Evolutionary conservation across 1,140 invertebrate genomes (phyloP), one percentile per base, ranked within the genome.

Genomic region (Plutomurus gul): DNA sequence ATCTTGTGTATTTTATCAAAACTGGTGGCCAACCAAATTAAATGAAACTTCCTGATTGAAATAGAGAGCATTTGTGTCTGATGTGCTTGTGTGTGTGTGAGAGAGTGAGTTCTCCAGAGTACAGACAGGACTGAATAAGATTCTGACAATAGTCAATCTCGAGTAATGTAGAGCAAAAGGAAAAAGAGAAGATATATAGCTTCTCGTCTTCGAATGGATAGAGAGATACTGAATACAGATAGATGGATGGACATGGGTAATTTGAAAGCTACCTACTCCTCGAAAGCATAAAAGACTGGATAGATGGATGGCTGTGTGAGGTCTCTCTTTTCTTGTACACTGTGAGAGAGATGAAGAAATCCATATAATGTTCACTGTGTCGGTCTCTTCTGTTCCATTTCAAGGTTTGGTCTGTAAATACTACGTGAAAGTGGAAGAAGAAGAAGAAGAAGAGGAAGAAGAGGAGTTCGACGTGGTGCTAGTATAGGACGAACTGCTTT

Each of bases 1-100:
- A 65, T 65, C 56, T 65, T 65, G 56, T 65, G 56, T 43, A 72
- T 72, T 72, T 72, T 43, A 72, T 72, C 70, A 72, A 72, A 72
- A 72, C 39, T 20, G 39, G 36, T 72, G 70, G 39, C 70, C 70
- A 72, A 43, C 70, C 18, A 72, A 72, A 72, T 72, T 72, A 72
- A 72, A 72, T 72, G 70, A 72, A 72, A 72, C 70, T 72, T 72
- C 70, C 20, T 72, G 36, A 39, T 43, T 72, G 70, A 65, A 65
- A 65, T 65, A 65, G 56, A 65, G 36, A 36, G 27, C 56, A 30
- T 65, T 65, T 65, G 56, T 65, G 30, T 36, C 27, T 36, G 56
- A 65, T 65, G 27, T 25, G 56, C 56, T 65, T 65, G 39, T 65
- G 56, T n/a, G n/a, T n/a, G n/a, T n/a, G n/a, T n/a, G n/a, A n/a